A percentile compares a stretch with the other conserved stretches of the same genome.
Conservation (phyloP, 2,797 vertebrate genomes). For the Siniperca obscura region DNA sequence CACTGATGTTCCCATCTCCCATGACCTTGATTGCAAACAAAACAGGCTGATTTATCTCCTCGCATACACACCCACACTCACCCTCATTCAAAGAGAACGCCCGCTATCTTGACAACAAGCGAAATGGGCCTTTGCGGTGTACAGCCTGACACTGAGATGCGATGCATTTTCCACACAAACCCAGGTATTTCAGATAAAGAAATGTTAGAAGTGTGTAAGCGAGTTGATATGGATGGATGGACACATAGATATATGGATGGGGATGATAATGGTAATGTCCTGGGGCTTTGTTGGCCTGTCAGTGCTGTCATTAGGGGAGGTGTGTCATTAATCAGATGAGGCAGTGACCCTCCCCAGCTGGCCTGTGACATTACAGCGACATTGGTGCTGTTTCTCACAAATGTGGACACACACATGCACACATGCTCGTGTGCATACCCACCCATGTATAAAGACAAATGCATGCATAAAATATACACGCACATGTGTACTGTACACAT, state of each 20-base stretch:
- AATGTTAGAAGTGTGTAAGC: conserved; percentile 26
- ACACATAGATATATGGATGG: conserved; percentile 45
- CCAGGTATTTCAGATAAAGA: conserved; percentile 60
- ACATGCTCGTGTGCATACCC: not conserved
- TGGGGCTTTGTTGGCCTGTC: conserved; percentile 60
- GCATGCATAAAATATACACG: not conserved
- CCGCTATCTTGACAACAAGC: conserved; percentile 77
- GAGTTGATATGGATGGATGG: conserved; percentile 40
- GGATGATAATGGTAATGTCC: conserved; percentile 71
- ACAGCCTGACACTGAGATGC: conserved; percentile 63
- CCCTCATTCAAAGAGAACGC: conserved; percentile 52
- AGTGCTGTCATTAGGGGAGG: conserved; percentile 61
- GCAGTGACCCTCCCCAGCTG: conserved; percentile 57
- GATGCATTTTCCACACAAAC: conserved; percentile 30
- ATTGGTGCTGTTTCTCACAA: conserved; percentile 61
- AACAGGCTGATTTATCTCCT: conserved; percentile 69
- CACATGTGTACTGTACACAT: not conserved
- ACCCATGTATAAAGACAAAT: not conserved
- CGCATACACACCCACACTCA: conserved; percentile 29
- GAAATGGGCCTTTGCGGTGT: conserved; percentile 58
- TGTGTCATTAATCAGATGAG: conserved; percentile 73
- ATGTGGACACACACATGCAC: conserved; percentile 13
- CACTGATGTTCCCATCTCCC: conserved; percentile 43
- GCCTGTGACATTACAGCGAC: conserved; percentile 70
- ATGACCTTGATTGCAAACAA: conserved; percentile 75